Conservation (phyloP, 2,113 vertebrate genomes). For the Brienomyrus longianalis region DNA sequence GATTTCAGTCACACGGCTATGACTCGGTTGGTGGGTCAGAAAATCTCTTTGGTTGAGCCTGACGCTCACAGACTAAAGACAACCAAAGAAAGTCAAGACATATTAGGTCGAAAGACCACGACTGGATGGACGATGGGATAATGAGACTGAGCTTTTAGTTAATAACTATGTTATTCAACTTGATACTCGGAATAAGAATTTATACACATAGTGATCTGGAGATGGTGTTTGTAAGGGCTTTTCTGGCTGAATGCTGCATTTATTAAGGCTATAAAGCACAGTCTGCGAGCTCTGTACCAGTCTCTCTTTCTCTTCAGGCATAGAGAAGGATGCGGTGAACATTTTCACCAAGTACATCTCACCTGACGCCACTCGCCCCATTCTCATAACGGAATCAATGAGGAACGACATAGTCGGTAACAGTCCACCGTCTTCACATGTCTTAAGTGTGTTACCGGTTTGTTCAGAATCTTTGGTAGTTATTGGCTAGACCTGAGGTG, state of each 20-base stretch:
- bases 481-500: not conserved
- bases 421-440: conserved; percentile 21
- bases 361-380: conserved; percentile 90
- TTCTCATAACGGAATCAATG: conserved; percentile 89
- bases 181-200: not conserved
- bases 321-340: conserved; percentile 92
- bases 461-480: not conserved
- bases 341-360: conserved; percentile 98
- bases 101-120: not conserved
- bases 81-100: not conserved
- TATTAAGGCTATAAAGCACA: not conserved
- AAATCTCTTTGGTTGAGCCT: not conserved
- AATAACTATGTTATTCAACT: not conserved
- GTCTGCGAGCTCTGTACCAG: not conserved
- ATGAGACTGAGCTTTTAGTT: not conserved
- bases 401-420: conserved; percentile 96
- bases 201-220: not conserved
- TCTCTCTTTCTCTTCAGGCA: conserved; percentile 61
- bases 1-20: not conserved
- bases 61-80: not conserved
- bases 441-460: not conserved
- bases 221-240: not conserved
- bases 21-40: not conserved
- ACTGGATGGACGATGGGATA: not conserved
- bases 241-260: not conserved